phyloP scores from a whole-genome alignment of 2,888 invertebrate genomes.

The Cephus runcator region DNA sequence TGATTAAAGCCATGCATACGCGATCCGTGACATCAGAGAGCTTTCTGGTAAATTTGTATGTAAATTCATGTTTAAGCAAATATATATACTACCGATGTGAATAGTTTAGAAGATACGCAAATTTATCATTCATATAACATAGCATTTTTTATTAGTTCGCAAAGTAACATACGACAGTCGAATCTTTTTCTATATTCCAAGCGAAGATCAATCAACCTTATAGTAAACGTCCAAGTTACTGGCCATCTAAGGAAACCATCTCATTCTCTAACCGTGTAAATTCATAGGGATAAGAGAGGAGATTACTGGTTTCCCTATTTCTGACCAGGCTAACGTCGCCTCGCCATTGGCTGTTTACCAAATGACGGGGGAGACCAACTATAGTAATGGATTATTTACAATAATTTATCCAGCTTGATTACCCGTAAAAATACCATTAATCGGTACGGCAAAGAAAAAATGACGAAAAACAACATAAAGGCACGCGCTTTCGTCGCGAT shows the following conservation, averaged over 20 bases:
- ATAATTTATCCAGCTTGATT: too few relatives aligned
- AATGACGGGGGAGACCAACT: too few relatives aligned
- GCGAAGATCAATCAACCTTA: neutral
- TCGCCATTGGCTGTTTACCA: too few relatives aligned
- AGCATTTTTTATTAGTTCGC: too few relatives aligned
- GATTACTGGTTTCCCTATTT: too few relatives aligned
- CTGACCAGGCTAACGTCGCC: too few relatives aligned
- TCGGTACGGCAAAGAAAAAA: neutral
- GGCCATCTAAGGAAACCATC: too few relatives aligned
- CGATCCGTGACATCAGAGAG: neutral
- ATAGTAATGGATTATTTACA: neutral
- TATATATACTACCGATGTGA: neutral
- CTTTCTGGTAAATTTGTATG: neutral
- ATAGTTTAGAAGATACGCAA: neutral
- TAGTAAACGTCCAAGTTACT: too few relatives aligned
- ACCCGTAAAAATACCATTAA: neutral
- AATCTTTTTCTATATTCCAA: neutral
- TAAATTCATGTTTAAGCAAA: neutral
- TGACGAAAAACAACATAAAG: neutral
- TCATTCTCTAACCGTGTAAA: too few relatives aligned
- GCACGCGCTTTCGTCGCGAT: neutral
- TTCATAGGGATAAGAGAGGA: too few relatives aligned
- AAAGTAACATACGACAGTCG: too few relatives aligned
- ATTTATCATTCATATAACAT: neutral
- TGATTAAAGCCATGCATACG: neutral